Evolutionary conservation across 2,113 vertebrate genomes (phyloP).

Genomic region (Apteryx owenii): DNA sequence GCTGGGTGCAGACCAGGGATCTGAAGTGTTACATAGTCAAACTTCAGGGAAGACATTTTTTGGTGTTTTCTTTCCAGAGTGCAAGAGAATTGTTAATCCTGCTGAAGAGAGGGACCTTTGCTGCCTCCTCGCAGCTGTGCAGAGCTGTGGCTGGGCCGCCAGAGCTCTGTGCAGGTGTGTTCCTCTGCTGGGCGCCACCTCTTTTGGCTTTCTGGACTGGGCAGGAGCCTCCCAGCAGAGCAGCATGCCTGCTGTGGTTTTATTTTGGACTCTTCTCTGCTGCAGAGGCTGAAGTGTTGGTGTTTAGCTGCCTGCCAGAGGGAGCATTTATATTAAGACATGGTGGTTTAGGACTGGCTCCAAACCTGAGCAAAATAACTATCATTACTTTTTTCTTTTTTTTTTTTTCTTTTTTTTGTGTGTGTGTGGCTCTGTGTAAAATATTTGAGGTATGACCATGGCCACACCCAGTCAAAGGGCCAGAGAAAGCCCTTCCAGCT

Average conservation of each 20-base stretch:
- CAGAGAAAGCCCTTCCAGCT: not conserved
- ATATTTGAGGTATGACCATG: not conserved
- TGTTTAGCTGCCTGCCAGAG: not conserved
- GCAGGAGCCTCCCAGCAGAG: not conserved
- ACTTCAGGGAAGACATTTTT: not conserved
- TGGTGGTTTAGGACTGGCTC: not conserved
- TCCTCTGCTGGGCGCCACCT: not conserved
- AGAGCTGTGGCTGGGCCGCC: not conserved
- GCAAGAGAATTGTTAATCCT: not conserved
- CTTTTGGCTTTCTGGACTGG: not conserved
- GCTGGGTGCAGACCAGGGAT: not conserved
- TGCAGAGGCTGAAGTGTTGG: not conserved
- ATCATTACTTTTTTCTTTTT: not conserved
- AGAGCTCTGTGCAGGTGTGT: not conserved
- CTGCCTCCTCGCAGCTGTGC: not conserved
- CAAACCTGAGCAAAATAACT: not conserved
- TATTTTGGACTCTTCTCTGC: not conserved
- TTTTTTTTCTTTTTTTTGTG: too few species aligned
- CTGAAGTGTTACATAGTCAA: not conserved
- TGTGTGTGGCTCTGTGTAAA: not conserved
- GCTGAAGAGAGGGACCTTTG: not conserved
- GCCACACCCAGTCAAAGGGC: not conserved
- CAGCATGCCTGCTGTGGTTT: not conserved
- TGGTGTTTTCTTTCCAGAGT: not conserved
- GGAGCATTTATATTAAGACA: accelerated